Evolutionary conservation across 2,797 vertebrate genomes (phyloP).

Genomic region (Nasua narica): DNA sequence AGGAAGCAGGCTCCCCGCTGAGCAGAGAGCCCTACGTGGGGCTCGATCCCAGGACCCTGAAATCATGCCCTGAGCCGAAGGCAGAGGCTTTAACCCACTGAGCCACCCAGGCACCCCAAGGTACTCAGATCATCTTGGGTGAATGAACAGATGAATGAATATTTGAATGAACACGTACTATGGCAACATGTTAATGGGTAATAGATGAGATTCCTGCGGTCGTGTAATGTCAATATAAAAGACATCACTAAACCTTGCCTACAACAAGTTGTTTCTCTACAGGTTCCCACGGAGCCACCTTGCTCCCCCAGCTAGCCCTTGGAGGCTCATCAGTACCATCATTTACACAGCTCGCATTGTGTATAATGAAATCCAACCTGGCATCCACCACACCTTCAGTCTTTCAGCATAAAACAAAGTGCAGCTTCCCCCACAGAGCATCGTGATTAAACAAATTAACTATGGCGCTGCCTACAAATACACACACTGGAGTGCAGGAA

Average conservation of each 20-base stretch:
- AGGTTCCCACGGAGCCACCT: conserved; percentile 46
- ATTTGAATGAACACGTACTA: conserved; percentile 34
- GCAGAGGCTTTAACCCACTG: too few species aligned
- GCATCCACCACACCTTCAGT: conserved; percentile 86
- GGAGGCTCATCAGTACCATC: conserved; percentile 79
- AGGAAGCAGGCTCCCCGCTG: too few species aligned
- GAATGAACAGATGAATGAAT: not conserved
- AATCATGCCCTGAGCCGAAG: too few species aligned
- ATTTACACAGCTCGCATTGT: conserved; percentile 71
- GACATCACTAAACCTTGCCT: conserved; percentile 51
- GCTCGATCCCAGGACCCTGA: too few species aligned
- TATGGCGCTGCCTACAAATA: conserved; percentile 85
- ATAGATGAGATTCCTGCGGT: conserved; percentile 60
- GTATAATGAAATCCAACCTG: conserved; percentile 79
- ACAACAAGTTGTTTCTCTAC: conserved; percentile 12
- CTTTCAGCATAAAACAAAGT: conserved; percentile 84
- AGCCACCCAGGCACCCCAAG: too few species aligned
- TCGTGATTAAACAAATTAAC: conserved; percentile 95
- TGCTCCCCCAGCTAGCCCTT: conserved; percentile 70
- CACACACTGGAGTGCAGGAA: conserved; percentile 85
- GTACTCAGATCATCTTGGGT: not conserved
- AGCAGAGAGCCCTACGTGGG: too few species aligned
- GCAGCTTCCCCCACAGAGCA: conserved; percentile 88
- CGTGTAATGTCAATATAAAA: conserved; percentile 55
- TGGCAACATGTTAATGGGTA: conserved; percentile 42